A percentile compares a stretch with the other conserved stretches of the same genome.
Evolutionary conservation across 2,797 vertebrate species (phyloP).

Genomic region (Channallabes apus): DNA sequence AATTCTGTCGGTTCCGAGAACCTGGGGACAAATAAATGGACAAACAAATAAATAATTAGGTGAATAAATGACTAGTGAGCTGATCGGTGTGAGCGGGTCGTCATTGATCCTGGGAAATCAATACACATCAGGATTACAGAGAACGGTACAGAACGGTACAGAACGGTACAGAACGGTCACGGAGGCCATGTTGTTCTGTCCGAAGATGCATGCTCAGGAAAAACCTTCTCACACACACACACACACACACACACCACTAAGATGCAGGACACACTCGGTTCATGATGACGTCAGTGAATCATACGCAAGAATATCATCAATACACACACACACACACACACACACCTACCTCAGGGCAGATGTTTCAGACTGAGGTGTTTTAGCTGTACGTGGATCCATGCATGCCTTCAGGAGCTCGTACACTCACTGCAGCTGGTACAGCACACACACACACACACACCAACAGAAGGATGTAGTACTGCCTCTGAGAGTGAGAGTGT

Average conservation of each 20-base stretch:
- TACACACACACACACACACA: slow-evolving; percentile 58
- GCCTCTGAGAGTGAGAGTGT: background rate
- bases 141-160: background rate
- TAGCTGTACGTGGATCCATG: slow-evolving; percentile 69
- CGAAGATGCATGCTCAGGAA: background rate
- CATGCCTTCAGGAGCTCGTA: slow-evolving; percentile 52
- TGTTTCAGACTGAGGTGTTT: slow-evolving; percentile 60
- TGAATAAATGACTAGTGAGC: no score
- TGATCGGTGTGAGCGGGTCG: background rate
- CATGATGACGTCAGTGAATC: background rate
- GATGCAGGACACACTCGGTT: background rate
- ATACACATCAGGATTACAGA: background rate
- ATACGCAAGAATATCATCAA: background rate
- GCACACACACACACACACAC: background rate
- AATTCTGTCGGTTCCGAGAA: background rate
- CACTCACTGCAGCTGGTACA: slow-evolving; percentile 27
- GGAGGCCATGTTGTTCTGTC: slow-evolving; percentile 6
- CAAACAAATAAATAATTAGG: no score
- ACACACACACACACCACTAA: background rate
- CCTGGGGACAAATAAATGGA: no score
- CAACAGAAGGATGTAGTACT: background rate
- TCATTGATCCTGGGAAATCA: background rate
- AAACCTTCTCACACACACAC: background rate
- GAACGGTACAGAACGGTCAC: no score
- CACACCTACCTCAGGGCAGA: slow-evolving; percentile 68